These are phyloP conservation scores for Melanotaenia trifasciata DNA, from an alignment of 2,797 vertebrate species.

Conservation along the genomic window DNA sequence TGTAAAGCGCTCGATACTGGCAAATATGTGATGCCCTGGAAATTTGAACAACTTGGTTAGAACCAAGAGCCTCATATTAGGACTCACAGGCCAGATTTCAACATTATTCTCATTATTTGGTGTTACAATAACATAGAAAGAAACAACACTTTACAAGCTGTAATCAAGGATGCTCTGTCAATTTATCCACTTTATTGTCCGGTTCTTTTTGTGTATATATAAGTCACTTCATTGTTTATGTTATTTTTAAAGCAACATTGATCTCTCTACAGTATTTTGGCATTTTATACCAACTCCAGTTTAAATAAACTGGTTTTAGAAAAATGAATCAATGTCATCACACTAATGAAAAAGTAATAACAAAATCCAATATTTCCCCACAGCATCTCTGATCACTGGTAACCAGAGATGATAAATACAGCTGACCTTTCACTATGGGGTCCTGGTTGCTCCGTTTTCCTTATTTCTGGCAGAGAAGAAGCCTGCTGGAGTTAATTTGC, in stretches of 20 bases:
- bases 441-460: neutral
- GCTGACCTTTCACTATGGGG: neutral
- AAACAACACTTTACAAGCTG: neutral
- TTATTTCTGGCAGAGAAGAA: neutral
- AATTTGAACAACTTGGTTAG: neutral
- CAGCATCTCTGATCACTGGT: neutral
- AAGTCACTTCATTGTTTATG: neutral
- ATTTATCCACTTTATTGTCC: neutral
- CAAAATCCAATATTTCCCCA: neutral
- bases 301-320: neutral
- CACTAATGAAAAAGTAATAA: neutral
- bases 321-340: neutral
- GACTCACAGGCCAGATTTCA: neutral
- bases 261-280: neutral
- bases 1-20: too few relatives aligned
- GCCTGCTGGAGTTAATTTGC: conserved; percentile 11
- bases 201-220: too few relatives aligned
- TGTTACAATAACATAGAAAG: neutral
- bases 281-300: neutral
- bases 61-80: neutral
- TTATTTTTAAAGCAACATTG: neutral
- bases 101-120: neutral
- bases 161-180: neutral
- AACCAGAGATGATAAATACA: neutral
- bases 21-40: too few relatives aligned